Conservation (phyloP, 2,888 invertebrate genomes). For the Mythimna lalbum region DNA sequence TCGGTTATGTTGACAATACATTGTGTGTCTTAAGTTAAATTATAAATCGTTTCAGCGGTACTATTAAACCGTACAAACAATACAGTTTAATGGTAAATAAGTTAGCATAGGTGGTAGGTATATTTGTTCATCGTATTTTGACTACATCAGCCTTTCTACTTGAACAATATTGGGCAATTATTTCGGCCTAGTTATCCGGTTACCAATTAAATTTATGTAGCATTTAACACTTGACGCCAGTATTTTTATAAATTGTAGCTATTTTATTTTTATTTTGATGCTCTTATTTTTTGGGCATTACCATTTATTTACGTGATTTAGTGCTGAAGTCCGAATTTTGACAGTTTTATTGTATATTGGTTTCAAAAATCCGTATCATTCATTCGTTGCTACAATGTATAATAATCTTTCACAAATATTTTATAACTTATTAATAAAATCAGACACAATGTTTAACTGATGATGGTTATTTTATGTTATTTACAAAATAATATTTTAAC, state of each 20-base stretch:
- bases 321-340: neutral
- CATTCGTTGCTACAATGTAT: neutral
- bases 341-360: neutral
- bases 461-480: neutral
- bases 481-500: constrained; percentile 15
- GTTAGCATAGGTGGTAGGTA: neutral
- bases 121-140: constrained; percentile 30
- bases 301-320: neutral
- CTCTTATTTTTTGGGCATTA: neutral
- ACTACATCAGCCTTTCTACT: constrained; percentile 16
- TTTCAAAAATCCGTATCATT: neutral
- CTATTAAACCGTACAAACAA: neutral
- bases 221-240: constrained; percentile 15
- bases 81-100: neutral
- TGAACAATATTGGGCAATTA: constrained; percentile 32
- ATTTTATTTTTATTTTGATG: neutral
- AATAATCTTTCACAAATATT: neutral
- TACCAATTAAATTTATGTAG: constrained; percentile 28
- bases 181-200: constrained; percentile 20
- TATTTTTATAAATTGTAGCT: neutral
- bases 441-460: neutral
- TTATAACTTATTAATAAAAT: neutral
- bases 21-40: neutral
- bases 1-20: neutral
- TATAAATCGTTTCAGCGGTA: neutral